These are phyloP conservation scores for Aphelinus atriplicis DNA, from an alignment of 1,140 invertebrate species.

Conservation along the genomic window DNA sequence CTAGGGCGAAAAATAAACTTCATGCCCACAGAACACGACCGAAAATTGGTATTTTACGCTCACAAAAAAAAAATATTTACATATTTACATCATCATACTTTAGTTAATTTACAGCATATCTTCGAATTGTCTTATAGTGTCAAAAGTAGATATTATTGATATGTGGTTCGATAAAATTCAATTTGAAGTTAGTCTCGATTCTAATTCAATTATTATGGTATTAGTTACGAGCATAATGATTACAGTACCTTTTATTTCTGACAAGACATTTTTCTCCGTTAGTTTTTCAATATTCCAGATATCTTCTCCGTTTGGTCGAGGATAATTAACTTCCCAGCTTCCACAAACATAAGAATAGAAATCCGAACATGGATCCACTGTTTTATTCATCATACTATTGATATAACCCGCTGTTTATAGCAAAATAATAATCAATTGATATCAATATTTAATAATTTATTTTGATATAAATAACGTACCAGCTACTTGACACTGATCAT, in stretches of 20 bases:
- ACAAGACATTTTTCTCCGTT: background rate
- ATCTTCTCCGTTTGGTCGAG: background rate
- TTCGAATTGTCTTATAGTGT: background rate
- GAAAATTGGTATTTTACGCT: too few species aligned
- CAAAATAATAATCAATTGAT: background rate
- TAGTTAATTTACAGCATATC: too few species aligned
- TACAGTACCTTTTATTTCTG: background rate
- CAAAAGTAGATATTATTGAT: too few species aligned
- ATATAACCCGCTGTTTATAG: background rate
- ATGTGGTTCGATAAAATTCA: too few species aligned
- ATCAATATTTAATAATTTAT: background rate
- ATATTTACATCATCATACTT: too few species aligned
- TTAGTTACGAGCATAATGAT: too few species aligned
- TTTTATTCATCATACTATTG: constrained; percentile 21
- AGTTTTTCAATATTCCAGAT: constrained; percentile 24
- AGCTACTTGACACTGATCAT: background rate
- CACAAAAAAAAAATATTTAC: too few species aligned
- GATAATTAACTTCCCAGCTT: constrained; percentile 25
- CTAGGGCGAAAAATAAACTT: too few species aligned
- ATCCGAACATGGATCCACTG: constrained; percentile 23
- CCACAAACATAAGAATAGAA: constrained; percentile 33
- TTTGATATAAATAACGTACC: background rate
- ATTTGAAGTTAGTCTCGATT: background rate
- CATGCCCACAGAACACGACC: too few species aligned
- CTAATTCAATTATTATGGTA: background rate